Evolutionary conservation across 1,140 invertebrate species (phyloP).

Genomic region (Sinella curviseta): DNA sequence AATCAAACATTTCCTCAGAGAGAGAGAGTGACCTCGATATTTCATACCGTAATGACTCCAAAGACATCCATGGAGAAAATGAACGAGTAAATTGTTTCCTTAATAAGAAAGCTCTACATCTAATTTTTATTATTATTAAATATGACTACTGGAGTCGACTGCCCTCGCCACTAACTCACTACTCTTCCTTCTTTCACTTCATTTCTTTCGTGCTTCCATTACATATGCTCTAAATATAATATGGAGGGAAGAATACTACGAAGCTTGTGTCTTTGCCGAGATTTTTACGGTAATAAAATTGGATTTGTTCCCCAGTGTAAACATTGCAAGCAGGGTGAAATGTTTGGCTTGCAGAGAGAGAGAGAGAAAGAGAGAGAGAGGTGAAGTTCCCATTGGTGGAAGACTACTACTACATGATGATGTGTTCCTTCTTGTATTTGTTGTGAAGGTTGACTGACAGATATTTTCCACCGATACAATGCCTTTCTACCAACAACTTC

Average conservation of each 20-base stretch:
- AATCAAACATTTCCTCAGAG: background rate
- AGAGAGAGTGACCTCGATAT: background rate
- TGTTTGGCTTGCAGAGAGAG: too few relatives aligned
- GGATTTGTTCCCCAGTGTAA: background rate
- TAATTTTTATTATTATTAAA: too few relatives aligned
- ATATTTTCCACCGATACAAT: background rate
- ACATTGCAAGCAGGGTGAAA: too few relatives aligned
- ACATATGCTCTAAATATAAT: too few relatives aligned
- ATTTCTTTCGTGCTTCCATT: too few relatives aligned
- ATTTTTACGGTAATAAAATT: background rate
- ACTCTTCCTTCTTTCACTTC: too few relatives aligned
- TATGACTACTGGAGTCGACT: too few relatives aligned
- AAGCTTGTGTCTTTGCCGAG: too few relatives aligned
- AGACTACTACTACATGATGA: background rate
- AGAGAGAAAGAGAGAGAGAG: background rate
- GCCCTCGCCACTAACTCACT: too few relatives aligned
- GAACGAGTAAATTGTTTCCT: background rate
- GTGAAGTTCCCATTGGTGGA: background rate
- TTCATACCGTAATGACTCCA: background rate
- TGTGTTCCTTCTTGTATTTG: background rate
- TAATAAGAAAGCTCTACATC: too few relatives aligned
- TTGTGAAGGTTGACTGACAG: constrained; percentile 7
- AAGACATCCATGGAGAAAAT: background rate
- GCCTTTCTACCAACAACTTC: background rate
- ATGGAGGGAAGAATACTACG: too few relatives aligned